A percentile compares a stretch with the other conserved stretches of the same genome.
phyloP scores from a whole-genome alignment of 2,797 vertebrate genomes.

The Oceanodroma leucorhoa region DNA sequence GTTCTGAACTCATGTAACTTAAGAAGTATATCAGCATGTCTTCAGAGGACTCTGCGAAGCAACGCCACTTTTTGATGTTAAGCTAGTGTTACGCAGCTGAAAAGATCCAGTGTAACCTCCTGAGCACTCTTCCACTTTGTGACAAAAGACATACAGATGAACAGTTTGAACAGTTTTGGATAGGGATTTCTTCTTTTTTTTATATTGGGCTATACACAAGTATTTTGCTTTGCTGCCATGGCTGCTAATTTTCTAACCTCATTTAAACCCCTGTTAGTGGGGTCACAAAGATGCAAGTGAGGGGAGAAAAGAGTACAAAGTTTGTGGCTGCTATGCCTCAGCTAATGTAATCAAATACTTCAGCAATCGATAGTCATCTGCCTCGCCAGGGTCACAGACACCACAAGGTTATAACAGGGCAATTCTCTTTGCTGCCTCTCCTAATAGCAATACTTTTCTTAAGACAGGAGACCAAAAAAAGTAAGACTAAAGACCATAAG shows the following conservation, averaged over 20 bases:
- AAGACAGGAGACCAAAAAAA: not conserved
- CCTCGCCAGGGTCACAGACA: not conserved
- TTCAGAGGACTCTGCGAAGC: not conserved
- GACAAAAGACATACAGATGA: not conserved
- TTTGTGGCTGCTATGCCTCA: not conserved
- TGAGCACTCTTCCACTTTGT: not conserved
- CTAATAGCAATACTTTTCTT: not conserved
- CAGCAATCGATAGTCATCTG: slow-evolving; percentile 21
- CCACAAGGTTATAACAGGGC: not conserved
- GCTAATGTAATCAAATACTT: slow-evolving; percentile 35
- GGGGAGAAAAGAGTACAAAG: slow-evolving; percentile 47
- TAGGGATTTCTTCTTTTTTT: not conserved
- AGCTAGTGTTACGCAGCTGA: not conserved
- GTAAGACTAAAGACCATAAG: not conserved
- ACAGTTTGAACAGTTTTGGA: not conserved
- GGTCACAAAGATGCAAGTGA: not conserved
- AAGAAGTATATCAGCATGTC: rapidly evolving
- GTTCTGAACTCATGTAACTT: not conserved
- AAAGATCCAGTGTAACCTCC: not conserved
- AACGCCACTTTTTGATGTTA: not conserved
- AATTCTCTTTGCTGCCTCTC: not conserved
- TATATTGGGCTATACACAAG: not conserved
- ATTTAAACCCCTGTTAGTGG: not conserved
- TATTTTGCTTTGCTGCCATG: not conserved
- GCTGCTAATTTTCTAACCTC: not conserved